Evolutionary conservation across 2,797 vertebrate genomes (phyloP), one percentile per base, ranked within the genome.

Genomic region (Coluber constrictor): DNA sequence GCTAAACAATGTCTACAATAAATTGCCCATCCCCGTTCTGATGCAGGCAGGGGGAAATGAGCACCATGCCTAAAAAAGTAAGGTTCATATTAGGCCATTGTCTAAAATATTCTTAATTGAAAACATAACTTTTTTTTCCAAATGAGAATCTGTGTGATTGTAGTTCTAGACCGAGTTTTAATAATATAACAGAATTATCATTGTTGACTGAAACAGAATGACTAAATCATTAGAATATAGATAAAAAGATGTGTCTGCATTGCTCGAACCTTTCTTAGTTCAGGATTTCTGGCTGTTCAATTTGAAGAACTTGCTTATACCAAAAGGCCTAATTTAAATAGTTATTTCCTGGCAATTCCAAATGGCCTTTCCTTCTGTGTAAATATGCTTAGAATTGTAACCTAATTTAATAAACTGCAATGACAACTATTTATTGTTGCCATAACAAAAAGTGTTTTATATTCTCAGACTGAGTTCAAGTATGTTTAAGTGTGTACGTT

Each of bases 181-280:
- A 60, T 47, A 25, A 47, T 47, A 51, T 57, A 37, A 15, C 37
- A 7, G 4, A 8, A 86, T 25, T 8, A 89, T 32, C 47, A 3
- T 90, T 92, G 93, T 60, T 92, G 60, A 4, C 1, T 86, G 12
- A 29, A 56, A 32, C 92, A 25, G 59, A 92, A 60, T 94, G 94
- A 79, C 92, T 93, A 87, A 60, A 12, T 89, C n/a, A 51, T 90
- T 60, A 70, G 92, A 88, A 66, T 32, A 91, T 79, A 91, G 86
- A 90, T 54, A 5, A 32, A n/a, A 92, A 94, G 54, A 56, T 93
- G 90, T 43, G 61, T 60, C 3, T 83, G 79, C 20, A 83, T 83
- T 47, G 4, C 79, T 83, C 25, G 51, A 87, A 57, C 3, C 5
- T 29, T 90, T 43, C 83, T 87, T 32, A 25, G 55, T 79, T 90